phyloP scores from a whole-genome alignment of 2,797 vertebrate genomes.

The Echeneis naucrates region DNA sequence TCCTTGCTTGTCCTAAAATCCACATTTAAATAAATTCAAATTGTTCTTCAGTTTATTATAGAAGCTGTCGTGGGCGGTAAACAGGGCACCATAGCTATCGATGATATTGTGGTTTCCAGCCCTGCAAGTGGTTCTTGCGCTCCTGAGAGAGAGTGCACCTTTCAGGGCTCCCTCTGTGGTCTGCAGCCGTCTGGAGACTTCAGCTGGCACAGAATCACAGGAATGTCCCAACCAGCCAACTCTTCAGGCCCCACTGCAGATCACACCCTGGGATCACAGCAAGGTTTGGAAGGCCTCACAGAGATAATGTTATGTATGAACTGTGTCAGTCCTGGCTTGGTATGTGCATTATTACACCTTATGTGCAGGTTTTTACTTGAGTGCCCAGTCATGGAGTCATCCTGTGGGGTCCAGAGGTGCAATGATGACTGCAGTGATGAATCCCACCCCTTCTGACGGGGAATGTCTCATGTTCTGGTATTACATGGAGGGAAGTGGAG shows the following conservation, averaged over 20 bases:
- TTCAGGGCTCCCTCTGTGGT: conserved; percentile 85
- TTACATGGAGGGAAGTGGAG: conserved; percentile 80
- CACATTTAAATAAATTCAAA: not conserved
- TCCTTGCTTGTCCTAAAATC: not conserved
- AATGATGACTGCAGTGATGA: conserved; percentile 68
- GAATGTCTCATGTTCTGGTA: conserved; percentile 87
- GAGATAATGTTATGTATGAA: not conserved
- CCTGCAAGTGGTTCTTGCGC: conserved; percentile 73
- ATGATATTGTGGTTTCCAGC: conserved; percentile 74
- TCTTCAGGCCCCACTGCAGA: conserved; percentile 76
- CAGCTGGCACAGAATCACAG: conserved; percentile 78
- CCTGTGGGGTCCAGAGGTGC: conserved; percentile 56
- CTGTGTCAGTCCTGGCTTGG: no score
- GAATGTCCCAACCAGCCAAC: conserved; percentile 59
- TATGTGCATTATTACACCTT: not conserved
- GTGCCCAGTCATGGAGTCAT: conserved; percentile 79
- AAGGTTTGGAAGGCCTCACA: conserved; percentile 69
- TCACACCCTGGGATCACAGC: conserved; percentile 83
- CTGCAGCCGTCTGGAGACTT: conserved; percentile 64
- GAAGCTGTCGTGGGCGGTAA: conserved; percentile 76
- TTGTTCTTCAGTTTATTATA: conserved; percentile 80
- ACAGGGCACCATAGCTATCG: conserved; percentile 80
- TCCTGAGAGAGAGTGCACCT: conserved; percentile 85
- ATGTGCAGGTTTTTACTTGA: conserved; percentile 83
- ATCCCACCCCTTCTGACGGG: conserved; percentile 70